Evolutionary conservation across 2,797 vertebrate genomes (phyloP), one percentile per base, ranked within the genome.

Genomic region (Platalea minor): DNA sequence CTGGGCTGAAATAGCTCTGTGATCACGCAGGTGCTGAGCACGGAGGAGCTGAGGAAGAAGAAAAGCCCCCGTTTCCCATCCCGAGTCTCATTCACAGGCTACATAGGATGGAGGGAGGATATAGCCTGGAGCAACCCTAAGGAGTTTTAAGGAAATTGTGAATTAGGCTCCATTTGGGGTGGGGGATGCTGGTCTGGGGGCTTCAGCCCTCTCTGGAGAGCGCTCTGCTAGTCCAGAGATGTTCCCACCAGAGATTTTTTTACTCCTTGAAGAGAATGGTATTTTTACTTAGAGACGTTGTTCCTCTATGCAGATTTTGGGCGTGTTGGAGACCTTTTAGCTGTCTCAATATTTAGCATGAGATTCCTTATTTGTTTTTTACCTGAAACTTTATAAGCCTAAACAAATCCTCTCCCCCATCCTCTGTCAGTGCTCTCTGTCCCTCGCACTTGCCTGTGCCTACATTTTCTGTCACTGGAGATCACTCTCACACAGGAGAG

Each of bases 11-110:
- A 64, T 60, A 33, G 53, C 31, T 59, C 69, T 25, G 53, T 28
- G n/a, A 19, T 6, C 28, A n/a, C 0, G 1, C 20, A n/a, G 11
- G 17, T 35, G 35, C 46, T 53, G 54, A 26, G n/a, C 0, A 0
- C 0, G 0, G 17, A 25, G 37, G 17, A 25, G 24, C 13, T 5
- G 43, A 25, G 63, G 64, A 39, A 35, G 57, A 37, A 46, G 18
- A 31, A 63, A 11, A 70, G 3, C 11, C 28, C 43, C 35, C 0
- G 0, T 54, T 54, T 68, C 24, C 24, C 8, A 15, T 13, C 28
- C 18, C 0, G 0, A 29, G 28, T 20, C 26, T 51, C 15, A 11
- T 28, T 43, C 35, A 11, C 11, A 31, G 29, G 20, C 24, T 60
- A 17, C 12, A 31, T 11, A 19, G 24, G 35, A 7, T 41, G 54